phyloP scores from a whole-genome alignment of 2,113 vertebrate species.

The Sebastes fasciatus region DNA sequence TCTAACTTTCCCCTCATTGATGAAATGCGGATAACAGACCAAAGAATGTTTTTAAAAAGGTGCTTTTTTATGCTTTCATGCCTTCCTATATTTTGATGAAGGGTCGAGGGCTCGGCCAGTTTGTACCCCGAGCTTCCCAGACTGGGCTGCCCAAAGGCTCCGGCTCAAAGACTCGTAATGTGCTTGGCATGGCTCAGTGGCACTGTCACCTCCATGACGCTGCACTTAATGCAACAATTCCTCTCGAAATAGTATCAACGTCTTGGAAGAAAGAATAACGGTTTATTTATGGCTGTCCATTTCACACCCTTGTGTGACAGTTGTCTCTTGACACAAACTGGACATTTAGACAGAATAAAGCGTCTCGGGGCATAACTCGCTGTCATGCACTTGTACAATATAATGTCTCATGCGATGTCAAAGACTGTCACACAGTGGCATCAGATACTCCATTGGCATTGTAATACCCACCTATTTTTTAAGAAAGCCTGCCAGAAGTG shows the following conservation, averaged over 20 bases:
- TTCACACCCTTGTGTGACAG: neutral
- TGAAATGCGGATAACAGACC: neutral
- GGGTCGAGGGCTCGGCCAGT: slow-evolving; percentile 38
- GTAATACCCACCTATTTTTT: too few relatives aligned
- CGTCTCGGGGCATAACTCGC: neutral
- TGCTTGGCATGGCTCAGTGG: slow-evolving; percentile 34
- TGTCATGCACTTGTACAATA: too few relatives aligned
- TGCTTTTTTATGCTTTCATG: too few relatives aligned
- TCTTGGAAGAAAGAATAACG: neutral
- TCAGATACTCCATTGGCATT: too few relatives aligned
- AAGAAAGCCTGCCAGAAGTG: too few relatives aligned
- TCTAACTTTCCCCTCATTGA: neutral
- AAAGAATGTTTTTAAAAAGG: too few relatives aligned
- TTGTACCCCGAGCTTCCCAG: slow-evolving; percentile 53
- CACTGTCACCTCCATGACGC: slow-evolving; percentile 1
- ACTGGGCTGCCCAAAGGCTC: slow-evolving; percentile 42
- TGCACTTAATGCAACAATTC: slow-evolving; percentile 2
- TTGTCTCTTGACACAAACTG: neutral
- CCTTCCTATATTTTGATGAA: neutral
- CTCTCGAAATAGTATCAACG: neutral
- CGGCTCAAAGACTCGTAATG: slow-evolving; percentile 38
- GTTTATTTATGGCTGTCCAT: neutral
- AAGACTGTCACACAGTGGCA: too few relatives aligned
- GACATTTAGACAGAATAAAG: neutral
- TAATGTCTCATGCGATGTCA: too few relatives aligned